Evolutionary conservation across 2,113 vertebrate species (phyloP), one percentile per base, ranked within the genome.

Genomic region (Podarcis muralis): DNA sequence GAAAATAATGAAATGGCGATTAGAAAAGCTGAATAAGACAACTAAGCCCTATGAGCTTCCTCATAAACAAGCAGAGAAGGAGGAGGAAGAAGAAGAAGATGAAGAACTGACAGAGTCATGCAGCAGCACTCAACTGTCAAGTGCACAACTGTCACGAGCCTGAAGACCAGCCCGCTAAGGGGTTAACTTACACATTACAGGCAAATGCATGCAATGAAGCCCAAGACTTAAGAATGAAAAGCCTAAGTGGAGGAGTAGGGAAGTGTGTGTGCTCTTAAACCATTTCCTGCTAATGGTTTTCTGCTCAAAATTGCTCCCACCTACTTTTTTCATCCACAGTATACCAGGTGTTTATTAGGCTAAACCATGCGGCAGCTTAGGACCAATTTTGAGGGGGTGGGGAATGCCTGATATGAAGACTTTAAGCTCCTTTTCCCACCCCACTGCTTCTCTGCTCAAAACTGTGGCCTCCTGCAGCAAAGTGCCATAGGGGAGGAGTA

Each of bases 21-120:
- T 91, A 80, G 92, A 94, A 75, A 94, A 93, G 37, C 23, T 96
- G 32, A 84, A 78, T 4, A 94, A 93, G 84, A 92, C 92, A 90
- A 94, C 89, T 7, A 96, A 94, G 65, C 80, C 91, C 1, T 95
- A 83, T 25, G 87, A 94, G n/a, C 89, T 95, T 20, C 81, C 79
- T 88, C 65, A 84, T 6, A 59, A 74, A 53, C 53, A 57, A 4
- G 72, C 68, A 78, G 27, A 81, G 2, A 1, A 91, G 0, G 0
- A 27, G 25, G 4, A 13, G 16, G 32, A 13, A 2, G 18, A 74
- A 15, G 32, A 65, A 76, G 25, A 48, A 40, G 27, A 69, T 37
- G 22, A 66, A 76, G 25, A 48, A 40, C 27, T 59, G 35, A 74
- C 48, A 40, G 43, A 43, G 57, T 57, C 85, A 85, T 53, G 9